Evolutionary conservation across 2,113 vertebrate genomes (phyloP).

Genomic region (Tenebrosternarchus preto): DNA sequence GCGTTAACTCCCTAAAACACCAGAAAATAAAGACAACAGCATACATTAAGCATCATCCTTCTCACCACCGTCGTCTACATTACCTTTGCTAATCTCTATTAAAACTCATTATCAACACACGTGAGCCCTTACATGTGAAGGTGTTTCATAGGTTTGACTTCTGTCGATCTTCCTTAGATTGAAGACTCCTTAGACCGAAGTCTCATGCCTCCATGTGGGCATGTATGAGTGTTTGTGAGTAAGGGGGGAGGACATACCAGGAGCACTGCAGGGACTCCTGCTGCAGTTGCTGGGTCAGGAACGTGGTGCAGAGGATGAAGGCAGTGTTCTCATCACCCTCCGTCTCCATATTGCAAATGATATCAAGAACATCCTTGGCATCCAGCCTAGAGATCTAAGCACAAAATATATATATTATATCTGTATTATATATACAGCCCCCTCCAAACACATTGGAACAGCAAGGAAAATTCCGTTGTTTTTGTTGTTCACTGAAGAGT

Average conservation of each 20-base stretch:
- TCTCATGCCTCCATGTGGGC: no score
- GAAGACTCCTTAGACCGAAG: no score
- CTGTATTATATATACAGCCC: no score
- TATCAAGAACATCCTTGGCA: conserved; percentile 93
- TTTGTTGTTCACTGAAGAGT: no score
- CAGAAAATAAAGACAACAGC: conserved; percentile 24
- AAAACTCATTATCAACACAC: no score
- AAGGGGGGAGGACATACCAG: conserved; percentile 77
- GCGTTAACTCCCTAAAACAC: conserved; percentile 85
- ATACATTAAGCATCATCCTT: neutral
- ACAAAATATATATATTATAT: neutral
- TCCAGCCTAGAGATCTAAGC: conserved; percentile 91
- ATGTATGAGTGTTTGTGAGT: no score
- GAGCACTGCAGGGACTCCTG: conserved; percentile 90
- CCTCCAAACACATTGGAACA: no score
- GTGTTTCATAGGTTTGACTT: no score
- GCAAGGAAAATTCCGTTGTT: no score
- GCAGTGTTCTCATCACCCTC: conserved; percentile 95
- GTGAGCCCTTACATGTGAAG: no score
- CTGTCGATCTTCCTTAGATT: no score
- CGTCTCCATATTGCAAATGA: conserved; percentile 93
- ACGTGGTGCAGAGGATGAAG: conserved; percentile 95
- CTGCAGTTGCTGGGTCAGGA: conserved; percentile 95
- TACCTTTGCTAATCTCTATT: no score
- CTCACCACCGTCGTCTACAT: neutral